Conservation (phyloP, 2,888 invertebrate genomes). For the Chloroclysta siterata region DNA sequence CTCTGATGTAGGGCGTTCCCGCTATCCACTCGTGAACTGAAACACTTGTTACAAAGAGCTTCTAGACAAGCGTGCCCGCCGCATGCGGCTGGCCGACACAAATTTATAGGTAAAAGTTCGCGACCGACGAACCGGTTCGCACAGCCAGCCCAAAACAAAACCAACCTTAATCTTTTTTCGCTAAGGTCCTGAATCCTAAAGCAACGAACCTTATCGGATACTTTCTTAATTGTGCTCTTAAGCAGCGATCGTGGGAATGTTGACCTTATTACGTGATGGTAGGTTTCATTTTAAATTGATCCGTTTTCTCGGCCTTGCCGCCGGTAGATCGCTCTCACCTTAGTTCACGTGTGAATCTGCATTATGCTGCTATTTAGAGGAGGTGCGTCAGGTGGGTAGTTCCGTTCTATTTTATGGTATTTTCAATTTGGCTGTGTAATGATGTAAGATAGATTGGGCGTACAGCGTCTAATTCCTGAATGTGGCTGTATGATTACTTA, state of each 20-base stretch:
- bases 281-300: slow-evolving; percentile 69
- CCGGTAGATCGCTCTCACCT: slow-evolving; percentile 82
- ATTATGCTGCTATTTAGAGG: slow-evolving; percentile 77
- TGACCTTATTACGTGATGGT: slow-evolving; percentile 69
- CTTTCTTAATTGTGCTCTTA: slow-evolving; percentile 82
- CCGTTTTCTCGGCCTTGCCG: slow-evolving; percentile 79
- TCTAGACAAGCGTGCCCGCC: slow-evolving; percentile 70
- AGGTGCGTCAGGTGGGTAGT: slow-evolving; percentile 69
- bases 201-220: slow-evolving; percentile 71
- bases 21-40: slow-evolving; percentile 51
- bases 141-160: slow-evolving; percentile 52
- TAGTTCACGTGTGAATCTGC: slow-evolving; percentile 82
- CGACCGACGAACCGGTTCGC: slow-evolving; percentile 79
- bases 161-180: slow-evolving; percentile 55
- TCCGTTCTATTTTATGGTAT: slow-evolving; percentile 61
- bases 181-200: slow-evolving; percentile 62
- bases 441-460: slow-evolving; percentile 73
- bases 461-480: slow-evolving; percentile 72
- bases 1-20: too few relatives aligned
- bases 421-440: slow-evolving; percentile 69
- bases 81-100: slow-evolving; percentile 78
- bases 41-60: slow-evolving; percentile 60
- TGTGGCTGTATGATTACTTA: slow-evolving; percentile 72
- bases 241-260: slow-evolving; percentile 65
- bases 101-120: slow-evolving; percentile 86